Conservation (phyloP, 1,140 invertebrate species). For the Solenopsis fugax region DNA sequence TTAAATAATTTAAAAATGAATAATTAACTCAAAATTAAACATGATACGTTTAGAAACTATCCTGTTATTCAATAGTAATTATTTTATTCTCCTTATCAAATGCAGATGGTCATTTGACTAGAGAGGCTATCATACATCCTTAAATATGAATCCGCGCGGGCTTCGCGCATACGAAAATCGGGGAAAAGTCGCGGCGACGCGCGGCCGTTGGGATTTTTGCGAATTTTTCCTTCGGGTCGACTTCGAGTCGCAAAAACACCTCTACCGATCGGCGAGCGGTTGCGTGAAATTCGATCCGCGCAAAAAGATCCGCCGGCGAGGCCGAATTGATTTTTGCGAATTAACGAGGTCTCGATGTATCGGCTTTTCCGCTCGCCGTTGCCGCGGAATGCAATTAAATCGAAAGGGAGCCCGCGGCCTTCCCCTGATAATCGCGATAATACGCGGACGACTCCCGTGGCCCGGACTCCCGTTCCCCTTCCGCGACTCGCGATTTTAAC, state of each 20-base stretch:
- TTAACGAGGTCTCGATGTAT: constrained; percentile 71
- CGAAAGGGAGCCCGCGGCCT: constrained; percentile 60
- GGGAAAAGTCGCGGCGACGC: neutral
- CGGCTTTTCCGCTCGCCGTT: constrained; percentile 42
- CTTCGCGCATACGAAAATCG: neutral
- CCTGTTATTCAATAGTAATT: too few relatives aligned
- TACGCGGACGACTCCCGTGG: constrained; percentile 7
- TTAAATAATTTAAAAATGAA: too few relatives aligned
- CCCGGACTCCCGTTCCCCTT: neutral
- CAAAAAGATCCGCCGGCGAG: constrained; percentile 58
- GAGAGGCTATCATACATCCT: neutral
- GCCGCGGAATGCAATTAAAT: constrained; percentile 71
- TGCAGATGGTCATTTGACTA: too few relatives aligned
- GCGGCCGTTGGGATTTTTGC: constrained; percentile 23
- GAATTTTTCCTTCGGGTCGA: constrained; percentile 5
- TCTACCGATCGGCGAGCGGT: constrained; percentile 40
- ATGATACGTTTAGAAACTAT: too few relatives aligned
- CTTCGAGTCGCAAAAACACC: constrained; percentile 2
- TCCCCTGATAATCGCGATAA: constrained; percentile 33
- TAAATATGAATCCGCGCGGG: neutral
- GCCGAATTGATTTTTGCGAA: constrained; percentile 68
- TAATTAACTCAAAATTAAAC: too few relatives aligned
- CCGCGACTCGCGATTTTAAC: constrained; percentile 6
- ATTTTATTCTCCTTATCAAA: too few relatives aligned
- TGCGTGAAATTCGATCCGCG: constrained; percentile 66